These are phyloP conservation scores for Rhopalosiphum maidis DNA, from an alignment of 1,140 invertebrate genomes.

Conservation along the genomic window DNA sequence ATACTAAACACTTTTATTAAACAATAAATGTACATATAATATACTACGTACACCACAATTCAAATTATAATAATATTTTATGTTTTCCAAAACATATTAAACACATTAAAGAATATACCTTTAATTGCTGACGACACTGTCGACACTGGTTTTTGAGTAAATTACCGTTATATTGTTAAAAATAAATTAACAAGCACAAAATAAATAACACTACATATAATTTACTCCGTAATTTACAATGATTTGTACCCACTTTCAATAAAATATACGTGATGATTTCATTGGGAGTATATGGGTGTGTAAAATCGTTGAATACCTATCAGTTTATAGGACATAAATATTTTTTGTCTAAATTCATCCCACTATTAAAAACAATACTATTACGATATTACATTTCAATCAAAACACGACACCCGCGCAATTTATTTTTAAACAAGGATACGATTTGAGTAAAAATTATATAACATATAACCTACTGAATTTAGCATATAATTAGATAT, in stretches of 20 bases:
- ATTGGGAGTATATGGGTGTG: not conserved
- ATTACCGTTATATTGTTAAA: not conserved
- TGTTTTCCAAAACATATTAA: not conserved
- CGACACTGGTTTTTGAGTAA: not conserved
- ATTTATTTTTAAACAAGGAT: not conserved
- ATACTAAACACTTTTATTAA: not conserved
- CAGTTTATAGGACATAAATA: slow-evolving; percentile 20
- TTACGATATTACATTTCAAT: not conserved
- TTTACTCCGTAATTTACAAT: not conserved
- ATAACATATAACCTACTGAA: not conserved
- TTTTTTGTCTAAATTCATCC: not conserved
- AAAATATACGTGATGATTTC: not conserved
- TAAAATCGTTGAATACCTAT: not conserved
- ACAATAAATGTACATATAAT: not conserved
- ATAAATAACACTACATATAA: not conserved
- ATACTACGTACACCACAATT: not conserved
- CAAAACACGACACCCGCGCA: not conserved
- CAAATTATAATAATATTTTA: not conserved
- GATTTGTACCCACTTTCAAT: slow-evolving; percentile 2
- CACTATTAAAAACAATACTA: not conserved
- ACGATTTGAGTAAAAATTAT: not conserved
- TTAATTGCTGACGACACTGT: not conserved
- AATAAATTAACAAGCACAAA: not conserved
- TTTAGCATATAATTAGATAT: not conserved
- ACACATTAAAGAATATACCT: not conserved